These are phyloP conservation scores for Brachirus orientalis DNA, from an alignment of 2,113 vertebrate genomes.

Conservation along the genomic window DNA sequence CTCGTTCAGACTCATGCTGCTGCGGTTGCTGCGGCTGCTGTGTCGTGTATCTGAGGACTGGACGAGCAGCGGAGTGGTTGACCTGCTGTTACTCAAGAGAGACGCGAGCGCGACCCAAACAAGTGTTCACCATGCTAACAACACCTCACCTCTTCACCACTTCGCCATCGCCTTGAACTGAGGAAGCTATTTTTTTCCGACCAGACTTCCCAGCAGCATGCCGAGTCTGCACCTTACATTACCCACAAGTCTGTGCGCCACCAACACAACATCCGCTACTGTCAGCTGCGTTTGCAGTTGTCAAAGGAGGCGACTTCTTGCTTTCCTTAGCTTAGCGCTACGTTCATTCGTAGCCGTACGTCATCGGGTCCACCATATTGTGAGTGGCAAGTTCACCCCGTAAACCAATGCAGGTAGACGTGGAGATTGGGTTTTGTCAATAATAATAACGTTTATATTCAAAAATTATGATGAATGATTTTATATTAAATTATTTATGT, in stretches of 20 bases:
- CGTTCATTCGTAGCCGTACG: no score
- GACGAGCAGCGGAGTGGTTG: conserved; percentile 11
- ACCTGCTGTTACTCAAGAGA: conserved; percentile 4
- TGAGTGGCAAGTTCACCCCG: no score
- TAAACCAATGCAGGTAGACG: no score
- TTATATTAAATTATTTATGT: no score
- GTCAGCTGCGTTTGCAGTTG: not conserved
- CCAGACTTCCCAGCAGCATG: conserved; percentile 78
- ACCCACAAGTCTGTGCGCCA: conserved; percentile 77
- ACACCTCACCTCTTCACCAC: conserved; percentile 1
- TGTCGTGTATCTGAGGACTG: not conserved
- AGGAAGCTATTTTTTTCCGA: conserved; percentile 49
- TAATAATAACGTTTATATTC: no score
- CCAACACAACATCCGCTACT: conserved; percentile 48
- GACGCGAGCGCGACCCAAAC: conserved; percentile 19
- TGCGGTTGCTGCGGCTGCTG: not conserved
- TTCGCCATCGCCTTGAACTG: conserved; percentile 27
- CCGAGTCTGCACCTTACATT: conserved; percentile 63
- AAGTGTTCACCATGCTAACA: conserved; percentile 39
- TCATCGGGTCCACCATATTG: no score
- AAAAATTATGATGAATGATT: no score
- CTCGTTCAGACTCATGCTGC: conserved; percentile 85
- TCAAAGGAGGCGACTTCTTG: no score
- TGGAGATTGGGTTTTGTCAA: no score
- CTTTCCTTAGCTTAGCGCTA: not conserved